phyloP scores from a whole-genome alignment of 1,140 invertebrate genomes.

The Hyles vespertilio region DNA sequence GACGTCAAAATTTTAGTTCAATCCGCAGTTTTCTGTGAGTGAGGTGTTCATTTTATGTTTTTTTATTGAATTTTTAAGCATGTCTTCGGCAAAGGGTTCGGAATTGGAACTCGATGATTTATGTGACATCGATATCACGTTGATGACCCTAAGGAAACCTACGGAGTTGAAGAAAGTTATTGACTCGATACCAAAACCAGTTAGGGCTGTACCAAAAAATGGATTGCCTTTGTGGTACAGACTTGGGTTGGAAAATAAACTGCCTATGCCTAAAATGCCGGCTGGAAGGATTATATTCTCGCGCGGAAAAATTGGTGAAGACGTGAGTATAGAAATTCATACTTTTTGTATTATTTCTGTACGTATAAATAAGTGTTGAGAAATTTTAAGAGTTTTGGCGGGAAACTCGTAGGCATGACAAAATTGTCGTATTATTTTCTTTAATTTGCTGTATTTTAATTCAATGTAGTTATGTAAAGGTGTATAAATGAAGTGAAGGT shows the following conservation, averaged over 20 bases:
- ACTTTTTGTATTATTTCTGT: no score
- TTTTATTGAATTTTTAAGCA: conserved; percentile 24
- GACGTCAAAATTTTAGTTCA: conserved; percentile 21
- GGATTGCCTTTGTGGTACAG: conserved; percentile 63
- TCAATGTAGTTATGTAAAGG: no score
- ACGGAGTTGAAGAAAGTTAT: conserved; percentile 67
- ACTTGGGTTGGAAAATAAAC: conserved; percentile 59
- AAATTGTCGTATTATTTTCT: no score
- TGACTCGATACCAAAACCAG: conserved; percentile 61
- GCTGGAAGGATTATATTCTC: conserved; percentile 59
- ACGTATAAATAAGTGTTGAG: no score
- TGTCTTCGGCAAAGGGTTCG: conserved; percentile 31
- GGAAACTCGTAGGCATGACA: no score
- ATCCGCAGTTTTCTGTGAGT: conserved; percentile 12
- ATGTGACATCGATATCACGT: conserved; percentile 42
- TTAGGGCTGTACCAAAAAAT: conserved; percentile 64
- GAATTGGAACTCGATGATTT: conserved; percentile 37
- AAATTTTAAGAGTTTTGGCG: no score
- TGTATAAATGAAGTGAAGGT: no score
- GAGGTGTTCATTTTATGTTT: conserved; percentile 18
- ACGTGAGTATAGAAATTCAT: conserved; percentile 41
- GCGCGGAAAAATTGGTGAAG: conserved; percentile 66
- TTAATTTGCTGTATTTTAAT: no score
- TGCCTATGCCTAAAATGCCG: conserved; percentile 68
- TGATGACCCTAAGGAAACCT: conserved; percentile 63